Evolutionary conservation across 2,797 vertebrate species (phyloP).

Genomic region (Etheostoma nigrum): DNA sequence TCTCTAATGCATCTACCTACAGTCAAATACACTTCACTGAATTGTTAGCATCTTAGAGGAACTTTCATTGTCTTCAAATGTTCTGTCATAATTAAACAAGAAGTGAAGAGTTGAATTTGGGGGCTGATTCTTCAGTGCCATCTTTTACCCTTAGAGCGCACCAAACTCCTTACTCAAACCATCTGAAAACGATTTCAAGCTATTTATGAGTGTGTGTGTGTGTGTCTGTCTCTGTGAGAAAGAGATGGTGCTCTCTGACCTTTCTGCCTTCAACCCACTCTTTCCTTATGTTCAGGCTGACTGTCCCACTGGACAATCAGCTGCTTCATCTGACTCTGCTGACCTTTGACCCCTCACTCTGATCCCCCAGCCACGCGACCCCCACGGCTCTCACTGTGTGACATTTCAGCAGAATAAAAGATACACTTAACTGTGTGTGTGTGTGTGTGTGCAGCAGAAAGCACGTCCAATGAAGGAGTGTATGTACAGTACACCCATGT

Average conservation of each 20-base stretch:
- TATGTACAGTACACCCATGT: slow-evolving; percentile 6
- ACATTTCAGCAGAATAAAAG: slow-evolving; percentile 67
- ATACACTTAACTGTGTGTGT: slow-evolving; percentile 35
- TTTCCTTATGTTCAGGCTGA: slow-evolving; percentile 31
- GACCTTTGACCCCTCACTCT: slow-evolving; percentile 54
- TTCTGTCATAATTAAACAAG: background rate
- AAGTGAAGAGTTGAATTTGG: background rate
- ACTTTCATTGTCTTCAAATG: background rate
- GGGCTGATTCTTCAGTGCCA: too few species aligned
- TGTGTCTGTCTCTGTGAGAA: background rate
- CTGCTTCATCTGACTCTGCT: slow-evolving; percentile 61
- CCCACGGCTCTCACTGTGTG: slow-evolving; percentile 39
- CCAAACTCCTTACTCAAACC: background rate
- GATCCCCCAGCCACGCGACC: slow-evolving; percentile 43
- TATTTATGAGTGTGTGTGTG: slow-evolving; percentile 1
- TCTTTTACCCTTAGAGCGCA: background rate
- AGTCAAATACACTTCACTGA: background rate
- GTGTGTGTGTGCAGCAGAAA: slow-evolving; percentile 13
- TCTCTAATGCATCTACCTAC: background rate
- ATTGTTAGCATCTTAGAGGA: background rate
- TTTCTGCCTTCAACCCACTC: slow-evolving; percentile 55
- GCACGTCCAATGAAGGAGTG: slow-evolving; percentile 8
- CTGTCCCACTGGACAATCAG: slow-evolving; percentile 67
- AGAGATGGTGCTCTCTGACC: slow-evolving; percentile 51
- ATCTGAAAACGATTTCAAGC: background rate